phyloP scores from a whole-genome alignment of 2,888 invertebrate species.

The Eupeodes luniger region DNA sequence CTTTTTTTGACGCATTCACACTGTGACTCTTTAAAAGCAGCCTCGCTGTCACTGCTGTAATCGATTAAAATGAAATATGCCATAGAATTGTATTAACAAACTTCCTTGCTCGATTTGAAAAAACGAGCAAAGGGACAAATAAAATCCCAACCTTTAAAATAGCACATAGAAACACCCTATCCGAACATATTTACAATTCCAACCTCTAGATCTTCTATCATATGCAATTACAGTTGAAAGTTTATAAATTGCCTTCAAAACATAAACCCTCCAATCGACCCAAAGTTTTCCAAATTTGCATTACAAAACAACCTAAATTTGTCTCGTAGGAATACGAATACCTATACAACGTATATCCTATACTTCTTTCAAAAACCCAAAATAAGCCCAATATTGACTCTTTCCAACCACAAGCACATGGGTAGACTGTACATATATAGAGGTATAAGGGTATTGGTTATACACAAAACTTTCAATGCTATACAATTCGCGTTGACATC shows the following conservation, averaged over 20 bases:
- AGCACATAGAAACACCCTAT: no score
- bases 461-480: constrained; percentile 54
- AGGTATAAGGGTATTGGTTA: constrained; percentile 15
- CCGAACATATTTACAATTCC: no score
- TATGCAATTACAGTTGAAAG: neutral
- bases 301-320: constrained; percentile 25
- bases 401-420: constrained; percentile 17
- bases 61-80: no score
- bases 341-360: neutral
- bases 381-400: constrained; percentile 7
- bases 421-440: neutral
- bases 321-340: neutral
- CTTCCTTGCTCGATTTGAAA: no score
- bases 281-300: constrained; percentile 35
- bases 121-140: no score
- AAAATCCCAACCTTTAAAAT: no score
- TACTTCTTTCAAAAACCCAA: neutral
- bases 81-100: no score
- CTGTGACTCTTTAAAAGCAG: no score
- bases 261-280: neutral
- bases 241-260: neutral
- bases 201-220: neutral
- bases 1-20: no score
- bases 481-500: constrained; percentile 56
- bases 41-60: no score